phyloP scores from a whole-genome alignment of 2,797 vertebrate species.

The Chaenodraco wilsoni region DNA sequence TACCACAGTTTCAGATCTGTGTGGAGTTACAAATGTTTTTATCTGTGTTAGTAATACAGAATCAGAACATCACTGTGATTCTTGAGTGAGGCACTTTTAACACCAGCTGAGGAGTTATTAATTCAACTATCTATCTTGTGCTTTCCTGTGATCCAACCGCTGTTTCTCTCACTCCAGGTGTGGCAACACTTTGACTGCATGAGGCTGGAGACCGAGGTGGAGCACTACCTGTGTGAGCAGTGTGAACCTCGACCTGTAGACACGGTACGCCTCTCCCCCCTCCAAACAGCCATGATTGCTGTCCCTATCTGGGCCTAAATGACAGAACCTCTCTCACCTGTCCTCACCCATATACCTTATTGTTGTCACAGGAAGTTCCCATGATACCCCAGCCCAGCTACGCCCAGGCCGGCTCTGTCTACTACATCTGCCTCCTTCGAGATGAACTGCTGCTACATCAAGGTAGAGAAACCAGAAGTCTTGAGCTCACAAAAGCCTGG shows the following conservation, averaged over 20 bases:
- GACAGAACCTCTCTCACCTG: not conserved
- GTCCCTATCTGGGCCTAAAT: not conserved
- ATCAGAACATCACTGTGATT: not conserved
- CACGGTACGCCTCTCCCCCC: conserved; percentile 80
- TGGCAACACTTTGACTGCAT: conserved; percentile 99
- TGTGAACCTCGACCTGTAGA: conserved; percentile 94
- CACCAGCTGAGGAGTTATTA: conserved; percentile 1
- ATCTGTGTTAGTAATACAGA: not conserved
- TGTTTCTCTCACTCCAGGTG: conserved; percentile 80
- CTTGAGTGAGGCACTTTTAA: not conserved
- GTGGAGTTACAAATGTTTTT: conserved; percentile 4
- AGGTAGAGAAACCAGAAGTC: conserved; percentile 79
- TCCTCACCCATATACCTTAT: conserved; percentile 38
- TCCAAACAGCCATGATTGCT: not conserved
- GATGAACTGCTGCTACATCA: conserved; percentile 97
- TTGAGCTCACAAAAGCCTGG: not conserved
- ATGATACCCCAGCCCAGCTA: conserved; percentile 98
- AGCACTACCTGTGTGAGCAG: conserved; percentile 97
- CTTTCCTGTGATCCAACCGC: not conserved
- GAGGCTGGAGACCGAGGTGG: conserved; percentile 94
- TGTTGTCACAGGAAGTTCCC: conserved; percentile 90
- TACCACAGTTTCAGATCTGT: conserved; percentile 23
- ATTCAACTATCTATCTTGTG: not conserved
- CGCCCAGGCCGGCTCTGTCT: conserved; percentile 95
- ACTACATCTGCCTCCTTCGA: conserved; percentile 95